Conservation (phyloP, 2,888 invertebrate species). For the Cataglyphis albicans region DNA sequence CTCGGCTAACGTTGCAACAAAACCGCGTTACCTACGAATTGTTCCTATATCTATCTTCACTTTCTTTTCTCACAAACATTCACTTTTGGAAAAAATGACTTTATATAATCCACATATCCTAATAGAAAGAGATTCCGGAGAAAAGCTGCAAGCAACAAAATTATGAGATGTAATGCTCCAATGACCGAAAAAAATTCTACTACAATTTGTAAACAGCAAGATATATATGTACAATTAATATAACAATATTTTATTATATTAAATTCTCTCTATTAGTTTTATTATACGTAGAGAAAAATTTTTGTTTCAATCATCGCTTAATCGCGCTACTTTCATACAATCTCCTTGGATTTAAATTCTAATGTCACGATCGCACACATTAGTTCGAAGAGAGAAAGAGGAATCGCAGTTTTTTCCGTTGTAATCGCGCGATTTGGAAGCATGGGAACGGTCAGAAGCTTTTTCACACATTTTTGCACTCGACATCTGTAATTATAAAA, state of each 20-base stretch:
- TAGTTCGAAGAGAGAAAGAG: neutral
- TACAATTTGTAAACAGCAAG: neutral
- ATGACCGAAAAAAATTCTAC: conserved; percentile 7
- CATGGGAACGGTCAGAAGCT: conserved; percentile 32
- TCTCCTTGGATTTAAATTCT: neutral
- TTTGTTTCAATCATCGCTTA: neutral
- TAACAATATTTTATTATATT: neutral
- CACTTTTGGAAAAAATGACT: neutral
- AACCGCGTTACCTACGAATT: conserved; percentile 36
- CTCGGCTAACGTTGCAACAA: conserved; percentile 44
- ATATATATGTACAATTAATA: neutral
- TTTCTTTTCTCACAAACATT: conserved; percentile 11
- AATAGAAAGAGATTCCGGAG: conserved; percentile 31
- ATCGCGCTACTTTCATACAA: neutral
- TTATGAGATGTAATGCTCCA: neutral
- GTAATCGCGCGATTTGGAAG: conserved; percentile 10
- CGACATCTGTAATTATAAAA: conserved; percentile 31
- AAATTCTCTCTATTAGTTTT: neutral
- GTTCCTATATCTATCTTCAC: conserved; percentile 6
- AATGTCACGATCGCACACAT: neutral
- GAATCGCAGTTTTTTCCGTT: neutral
- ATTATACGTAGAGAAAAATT: neutral
- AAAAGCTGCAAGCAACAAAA: neutral
- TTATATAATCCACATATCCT: conserved; percentile 35
- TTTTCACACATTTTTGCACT: neutral